Evolutionary conservation across 1,140 invertebrate genomes (phyloP), one percentile per base, ranked within the genome.

Genomic region (Conus ventricosus): DNA sequence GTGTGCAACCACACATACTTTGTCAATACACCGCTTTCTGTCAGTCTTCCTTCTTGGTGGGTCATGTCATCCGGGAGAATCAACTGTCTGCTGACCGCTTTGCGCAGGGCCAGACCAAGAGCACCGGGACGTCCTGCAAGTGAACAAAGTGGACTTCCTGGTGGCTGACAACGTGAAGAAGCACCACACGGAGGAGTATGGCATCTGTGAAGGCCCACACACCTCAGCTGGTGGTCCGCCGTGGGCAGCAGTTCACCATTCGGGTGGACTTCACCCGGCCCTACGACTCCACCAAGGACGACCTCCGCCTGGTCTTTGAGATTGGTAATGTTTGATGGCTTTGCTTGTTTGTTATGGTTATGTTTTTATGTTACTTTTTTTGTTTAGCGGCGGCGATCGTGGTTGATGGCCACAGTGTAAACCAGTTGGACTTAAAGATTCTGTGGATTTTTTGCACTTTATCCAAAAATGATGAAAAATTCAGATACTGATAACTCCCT

Each of bases 191-290:
- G 54, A 90, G 39, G 88, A 90, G 84, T 92, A 87, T 86, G 91
- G 90, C 75, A 91, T 92, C 8, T 85, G 81, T 8, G 86, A 89
- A 51, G 25, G 82, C 15, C 23, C 87, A n/a, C 7, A 82, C 54
- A 17, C 89, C 88, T 27, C 81, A 90, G 82, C 89, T 93, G 67
- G 90, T 92, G 15, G 85, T 91, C 3, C 87, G 92, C 76, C 84
- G 92, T 27, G 92, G 92, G 4, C 90, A 90, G 63, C 82, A 87
- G 8, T 92, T 92, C 85, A 81, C 54, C 60, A 82, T 92, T n/a
- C 78, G 27, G 8, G n/a, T 92, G 10, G 39, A 60, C 15, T 91
- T 92, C 82, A 85, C 88, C 84, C 84, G 88, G 82, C 54, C 81
- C 10, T 92, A 91, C 57, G 87, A 92, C 84, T n/a, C 55, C 7